phyloP scores from a whole-genome alignment of 1,140 invertebrate species.

The Aplysia californica region DNA sequence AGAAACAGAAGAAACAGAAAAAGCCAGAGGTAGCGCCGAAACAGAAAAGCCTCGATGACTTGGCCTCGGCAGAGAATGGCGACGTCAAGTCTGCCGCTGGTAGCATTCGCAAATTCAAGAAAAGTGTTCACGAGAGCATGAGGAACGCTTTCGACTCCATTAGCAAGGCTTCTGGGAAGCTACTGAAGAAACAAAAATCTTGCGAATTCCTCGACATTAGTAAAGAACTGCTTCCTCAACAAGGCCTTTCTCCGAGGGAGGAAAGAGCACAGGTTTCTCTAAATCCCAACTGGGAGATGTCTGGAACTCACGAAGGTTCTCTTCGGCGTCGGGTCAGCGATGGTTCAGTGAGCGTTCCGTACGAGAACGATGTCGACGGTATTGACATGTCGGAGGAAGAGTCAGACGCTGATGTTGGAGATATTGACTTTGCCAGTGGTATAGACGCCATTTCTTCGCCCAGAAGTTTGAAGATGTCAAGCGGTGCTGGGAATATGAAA shows the following conservation, averaged over 20 bases:
- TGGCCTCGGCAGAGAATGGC: constrained; percentile 13
- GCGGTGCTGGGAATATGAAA: constrained; percentile 29
- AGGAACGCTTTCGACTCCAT: constrained; percentile 59
- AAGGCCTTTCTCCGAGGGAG: not conserved
- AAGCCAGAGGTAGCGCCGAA: not conserved
- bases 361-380: constrained; percentile 7
- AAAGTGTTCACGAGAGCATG: constrained; percentile 53
- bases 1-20: constrained; percentile 7
- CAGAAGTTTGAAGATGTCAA: not conserved
- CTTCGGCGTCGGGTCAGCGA: not conserved
- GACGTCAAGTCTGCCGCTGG: constrained; percentile 51
- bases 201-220: constrained; percentile 23
- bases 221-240: too few relatives aligned
- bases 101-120: constrained; percentile 55
- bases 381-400: constrained; percentile 29
- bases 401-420: constrained; percentile 35
- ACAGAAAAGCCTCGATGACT: not conserved
- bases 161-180: constrained; percentile 55
- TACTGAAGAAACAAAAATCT: constrained; percentile 37
- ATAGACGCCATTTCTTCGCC: constrained; percentile 29
- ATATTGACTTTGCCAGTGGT: constrained; percentile 30
- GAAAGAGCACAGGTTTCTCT: not conserved
- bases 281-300: constrained; percentile 14
- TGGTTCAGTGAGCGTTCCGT: not conserved
- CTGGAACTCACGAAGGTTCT: not conserved